These are phyloP conservation scores for Perodicticus potto DNA, from an alignment of 2,797 vertebrate species.

Conservation along the genomic window DNA sequence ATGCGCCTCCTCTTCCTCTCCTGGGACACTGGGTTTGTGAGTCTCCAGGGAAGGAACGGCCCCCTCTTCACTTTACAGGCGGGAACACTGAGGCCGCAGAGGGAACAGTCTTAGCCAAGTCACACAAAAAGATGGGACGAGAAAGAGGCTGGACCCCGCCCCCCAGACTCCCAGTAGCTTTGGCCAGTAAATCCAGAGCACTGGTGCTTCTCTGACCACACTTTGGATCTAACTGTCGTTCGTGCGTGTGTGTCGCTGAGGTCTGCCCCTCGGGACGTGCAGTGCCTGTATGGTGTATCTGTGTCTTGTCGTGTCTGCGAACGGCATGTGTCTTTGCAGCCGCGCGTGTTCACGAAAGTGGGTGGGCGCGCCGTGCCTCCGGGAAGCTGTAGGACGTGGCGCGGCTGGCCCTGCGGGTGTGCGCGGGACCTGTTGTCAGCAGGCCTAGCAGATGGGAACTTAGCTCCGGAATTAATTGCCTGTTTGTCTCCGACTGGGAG, in stretches of 20 bases:
- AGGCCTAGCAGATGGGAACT: slow-evolving; percentile 85
- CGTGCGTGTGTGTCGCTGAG: neutral
- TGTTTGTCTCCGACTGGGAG: slow-evolving; percentile 83
- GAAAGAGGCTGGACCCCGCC: neutral
- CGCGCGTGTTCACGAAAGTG: neutral
- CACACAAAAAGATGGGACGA: neutral
- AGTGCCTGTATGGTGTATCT: neutral
- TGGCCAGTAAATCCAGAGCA: neutral
- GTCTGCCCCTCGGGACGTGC: neutral
- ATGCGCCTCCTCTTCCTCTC: neutral
- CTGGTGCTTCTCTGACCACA: neutral
- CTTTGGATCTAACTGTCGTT: neutral
- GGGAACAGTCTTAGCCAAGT: neutral
- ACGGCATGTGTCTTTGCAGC: neutral
- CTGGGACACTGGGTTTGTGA: neutral
- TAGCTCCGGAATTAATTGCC: slow-evolving; percentile 86
- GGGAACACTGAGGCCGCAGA: neutral
- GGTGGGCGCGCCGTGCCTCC: neutral
- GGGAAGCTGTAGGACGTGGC: neutral
- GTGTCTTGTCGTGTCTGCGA: neutral
- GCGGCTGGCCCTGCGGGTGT: slow-evolving; percentile 24
- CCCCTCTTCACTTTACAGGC: neutral
- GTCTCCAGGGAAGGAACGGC: neutral
- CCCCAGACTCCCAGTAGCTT: neutral
- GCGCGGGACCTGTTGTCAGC: slow-evolving; percentile 74